phyloP scores from a whole-genome alignment of 2,113 vertebrate genomes.

The Rallus limicola region DNA sequence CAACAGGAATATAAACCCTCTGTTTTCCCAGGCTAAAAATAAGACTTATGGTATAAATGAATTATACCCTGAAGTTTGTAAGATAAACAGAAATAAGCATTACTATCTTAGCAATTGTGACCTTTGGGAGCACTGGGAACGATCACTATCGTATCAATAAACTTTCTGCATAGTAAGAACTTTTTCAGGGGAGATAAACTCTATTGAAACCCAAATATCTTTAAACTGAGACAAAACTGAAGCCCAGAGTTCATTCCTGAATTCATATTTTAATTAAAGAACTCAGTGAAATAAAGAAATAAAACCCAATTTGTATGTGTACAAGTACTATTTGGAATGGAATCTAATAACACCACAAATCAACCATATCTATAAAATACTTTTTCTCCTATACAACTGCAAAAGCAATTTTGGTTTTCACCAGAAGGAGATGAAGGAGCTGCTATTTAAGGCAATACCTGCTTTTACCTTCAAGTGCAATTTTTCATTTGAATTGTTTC shows the following conservation, averaged over 20 bases:
- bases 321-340: background rate
- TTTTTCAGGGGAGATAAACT: background rate
- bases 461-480: background rate
- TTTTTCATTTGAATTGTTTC: conserved; percentile 17
- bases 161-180: background rate
- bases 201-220: background rate
- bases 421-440: background rate
- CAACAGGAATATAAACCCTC: background rate
- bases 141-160: background rate
- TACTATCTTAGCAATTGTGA: background rate
- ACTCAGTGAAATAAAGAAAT: background rate
- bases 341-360: background rate
- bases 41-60: background rate
- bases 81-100: background rate
- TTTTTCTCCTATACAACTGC: background rate
- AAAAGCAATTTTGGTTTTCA: background rate
- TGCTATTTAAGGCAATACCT: background rate
- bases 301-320: background rate
- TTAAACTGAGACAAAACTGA: background rate
- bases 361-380: background rate
- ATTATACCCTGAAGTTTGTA: background rate
- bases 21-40: background rate
- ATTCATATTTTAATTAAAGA: background rate
- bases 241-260: background rate
- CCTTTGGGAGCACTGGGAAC: background rate